These are phyloP conservation scores for Oikopleura dioica DNA, from an alignment of 23 tunicate species.

Conservation along the genomic window DNA sequence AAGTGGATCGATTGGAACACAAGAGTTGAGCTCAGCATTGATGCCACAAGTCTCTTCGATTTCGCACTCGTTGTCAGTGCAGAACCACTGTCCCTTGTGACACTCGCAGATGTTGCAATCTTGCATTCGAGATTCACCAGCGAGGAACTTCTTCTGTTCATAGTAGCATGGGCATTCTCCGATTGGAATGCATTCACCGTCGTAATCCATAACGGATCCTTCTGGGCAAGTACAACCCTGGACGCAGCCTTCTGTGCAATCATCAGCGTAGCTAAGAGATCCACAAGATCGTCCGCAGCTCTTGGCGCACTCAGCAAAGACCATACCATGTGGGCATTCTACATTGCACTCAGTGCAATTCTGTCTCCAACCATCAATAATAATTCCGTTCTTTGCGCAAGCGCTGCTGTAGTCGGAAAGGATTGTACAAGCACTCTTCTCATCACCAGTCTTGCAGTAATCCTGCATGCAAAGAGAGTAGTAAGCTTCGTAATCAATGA, in stretches of 20 bases:
- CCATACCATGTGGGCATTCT: slow-evolving; percentile 21
- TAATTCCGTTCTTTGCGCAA: slow-evolving; percentile 19
- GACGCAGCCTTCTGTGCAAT: slow-evolving; percentile 88
- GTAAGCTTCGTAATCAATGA: slow-evolving; percentile 57
- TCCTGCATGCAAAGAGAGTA: slow-evolving; percentile 14
- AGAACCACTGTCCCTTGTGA: slow-evolving; percentile 85
- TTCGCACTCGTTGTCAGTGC: slow-evolving; percentile 91
- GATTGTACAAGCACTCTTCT: neutral
- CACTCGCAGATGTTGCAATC: slow-evolving; percentile 99
- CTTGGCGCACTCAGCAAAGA: slow-evolving; percentile 68
- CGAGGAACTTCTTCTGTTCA: slow-evolving; percentile 43
- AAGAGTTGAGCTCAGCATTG: slow-evolving; percentile 26
- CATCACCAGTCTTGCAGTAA: slow-evolving; percentile 14
- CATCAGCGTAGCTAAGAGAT: slow-evolving; percentile 54
- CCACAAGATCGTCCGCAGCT: slow-evolving; percentile 93
- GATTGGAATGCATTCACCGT: slow-evolving; percentile 42
- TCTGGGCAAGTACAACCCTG: slow-evolving; percentile 91
- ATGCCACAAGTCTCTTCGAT: slow-evolving; percentile 40
- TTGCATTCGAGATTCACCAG: slow-evolving; percentile 89
- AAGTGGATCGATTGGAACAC: slow-evolving; percentile 12
- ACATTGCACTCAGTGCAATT: slow-evolving; percentile 13
- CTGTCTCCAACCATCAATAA: slow-evolving; percentile 17
- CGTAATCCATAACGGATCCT: slow-evolving; percentile 68
- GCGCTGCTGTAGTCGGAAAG: slow-evolving; percentile 8
- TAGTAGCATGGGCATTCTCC: slow-evolving; percentile 66